Evolutionary conservation across 2,113 vertebrate genomes (phyloP).

Genomic region (Centropus unirufus): DNA sequence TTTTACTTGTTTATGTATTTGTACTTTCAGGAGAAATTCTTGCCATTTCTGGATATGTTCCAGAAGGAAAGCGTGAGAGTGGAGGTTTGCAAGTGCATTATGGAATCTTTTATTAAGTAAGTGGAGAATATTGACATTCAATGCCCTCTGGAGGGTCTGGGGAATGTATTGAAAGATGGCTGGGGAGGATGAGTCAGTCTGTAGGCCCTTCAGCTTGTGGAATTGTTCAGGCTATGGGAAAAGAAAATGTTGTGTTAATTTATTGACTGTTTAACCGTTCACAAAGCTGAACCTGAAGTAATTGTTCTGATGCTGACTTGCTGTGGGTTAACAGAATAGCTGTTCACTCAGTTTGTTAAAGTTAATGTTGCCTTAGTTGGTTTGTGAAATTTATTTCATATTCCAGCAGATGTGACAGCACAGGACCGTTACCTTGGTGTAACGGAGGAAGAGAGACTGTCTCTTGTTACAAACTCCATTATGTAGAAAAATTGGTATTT

Average conservation of each 20-base stretch:
- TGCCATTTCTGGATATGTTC: constrained; percentile 98
- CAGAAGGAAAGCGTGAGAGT: constrained; percentile 96
- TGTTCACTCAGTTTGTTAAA: neutral
- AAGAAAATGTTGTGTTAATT: neutral
- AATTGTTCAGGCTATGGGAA: neutral
- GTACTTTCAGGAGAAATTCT: constrained; percentile 90
- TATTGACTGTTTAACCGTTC: neutral
- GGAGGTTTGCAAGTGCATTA: constrained; percentile 94
- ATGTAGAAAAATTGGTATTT: neutral
- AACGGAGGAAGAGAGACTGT: neutral
- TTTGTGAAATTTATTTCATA: neutral
- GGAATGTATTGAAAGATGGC: neutral
- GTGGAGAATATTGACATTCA: constrained; percentile 28
- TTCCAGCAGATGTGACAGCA: neutral
- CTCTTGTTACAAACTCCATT: neutral
- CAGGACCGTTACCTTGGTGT: neutral
- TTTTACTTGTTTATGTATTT: neutral
- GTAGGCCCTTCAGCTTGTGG: neutral
- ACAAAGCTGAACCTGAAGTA: neutral
- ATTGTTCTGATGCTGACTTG: neutral
- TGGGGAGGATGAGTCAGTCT: neutral
- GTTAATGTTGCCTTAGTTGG: neutral
- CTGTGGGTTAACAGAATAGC: neutral
- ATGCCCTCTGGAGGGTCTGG: neutral
- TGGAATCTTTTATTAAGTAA: constrained; percentile 97